Evolutionary conservation across 2,797 vertebrate species (phyloP).

Genomic region (Hypotaenidia philippensis): DNA sequence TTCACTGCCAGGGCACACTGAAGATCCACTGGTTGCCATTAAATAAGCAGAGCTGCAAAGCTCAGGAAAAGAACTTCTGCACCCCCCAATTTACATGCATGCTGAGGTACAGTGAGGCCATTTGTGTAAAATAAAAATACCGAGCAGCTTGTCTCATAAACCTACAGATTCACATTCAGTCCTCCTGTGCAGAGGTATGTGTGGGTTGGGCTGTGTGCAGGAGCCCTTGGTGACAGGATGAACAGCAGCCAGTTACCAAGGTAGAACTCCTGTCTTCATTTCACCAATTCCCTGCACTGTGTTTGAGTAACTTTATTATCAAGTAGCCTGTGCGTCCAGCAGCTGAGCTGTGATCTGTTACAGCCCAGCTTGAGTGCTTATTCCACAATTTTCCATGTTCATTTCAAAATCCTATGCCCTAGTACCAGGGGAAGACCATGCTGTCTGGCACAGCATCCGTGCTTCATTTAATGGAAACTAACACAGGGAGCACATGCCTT

Average conservation of each 20-base stretch:
- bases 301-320: neutral
- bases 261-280: neutral
- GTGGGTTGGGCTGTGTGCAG: neutral
- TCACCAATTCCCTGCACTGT: neutral
- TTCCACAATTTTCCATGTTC: neutral
- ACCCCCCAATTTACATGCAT: neutral
- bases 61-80: neutral
- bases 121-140: neutral
- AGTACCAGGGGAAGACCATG: neutral
- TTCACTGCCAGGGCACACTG: neutral
- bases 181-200: fast-evolving
- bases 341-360: neutral
- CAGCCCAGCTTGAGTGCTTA: neutral
- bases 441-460: conserved; percentile 11
- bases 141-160: neutral
- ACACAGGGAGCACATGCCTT: conserved; percentile 28
- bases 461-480: neutral
- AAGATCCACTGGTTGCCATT: neutral
- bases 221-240: neutral
- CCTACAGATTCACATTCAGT: neutral
- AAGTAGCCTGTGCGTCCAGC: fast-evolving
- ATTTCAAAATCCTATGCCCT: fast-evolving
- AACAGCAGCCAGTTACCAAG: neutral
- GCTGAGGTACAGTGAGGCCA: fast-evolving
- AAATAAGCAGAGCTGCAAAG: neutral